phyloP scores from a whole-genome alignment of 2,113 vertebrate species.

The Psettodes erumei region DNA sequence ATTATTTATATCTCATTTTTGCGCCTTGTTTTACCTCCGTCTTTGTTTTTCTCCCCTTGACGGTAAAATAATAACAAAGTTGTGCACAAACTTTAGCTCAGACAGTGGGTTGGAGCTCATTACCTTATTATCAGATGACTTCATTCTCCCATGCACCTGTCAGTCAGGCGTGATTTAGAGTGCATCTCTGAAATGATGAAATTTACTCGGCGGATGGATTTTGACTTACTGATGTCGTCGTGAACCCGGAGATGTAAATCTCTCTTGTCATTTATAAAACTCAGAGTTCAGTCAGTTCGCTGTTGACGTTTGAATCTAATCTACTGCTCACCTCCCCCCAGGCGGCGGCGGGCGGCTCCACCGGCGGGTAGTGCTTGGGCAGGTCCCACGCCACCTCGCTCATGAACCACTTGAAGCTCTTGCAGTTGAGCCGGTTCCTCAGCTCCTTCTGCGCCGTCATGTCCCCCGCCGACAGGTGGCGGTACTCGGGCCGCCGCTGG shows the following conservation, averaged over 20 bases:
- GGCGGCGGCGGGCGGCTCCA: conserved; percentile 93
- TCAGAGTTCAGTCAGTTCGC: neutral
- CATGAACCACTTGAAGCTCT: conserved; percentile 98
- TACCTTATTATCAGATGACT: neutral
- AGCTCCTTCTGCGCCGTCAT: conserved; percentile 91
- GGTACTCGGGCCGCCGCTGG: conserved; percentile 95
- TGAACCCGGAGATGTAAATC: neutral
- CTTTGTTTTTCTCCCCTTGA: neutral
- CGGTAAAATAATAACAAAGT: neutral
- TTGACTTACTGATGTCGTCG: neutral
- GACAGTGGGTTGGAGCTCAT: neutral
- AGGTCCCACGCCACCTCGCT: conserved; percentile 95
- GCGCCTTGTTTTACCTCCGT: no score
- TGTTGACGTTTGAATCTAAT: no score
- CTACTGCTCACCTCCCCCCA: conserved; percentile 96
- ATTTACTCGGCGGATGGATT: neutral
- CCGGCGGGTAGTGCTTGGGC: conserved; percentile 93
- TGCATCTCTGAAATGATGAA: neutral
- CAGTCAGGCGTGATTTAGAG: neutral
- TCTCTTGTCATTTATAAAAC: no score
- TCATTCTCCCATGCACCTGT: neutral
- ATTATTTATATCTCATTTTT: no score
- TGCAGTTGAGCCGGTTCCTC: conserved; percentile 88
- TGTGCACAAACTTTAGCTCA: neutral
- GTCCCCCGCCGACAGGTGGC: conserved; percentile 94